Conservation (phyloP, 2,797 vertebrate species). For the Brachyrhaphis roseni region DNA sequence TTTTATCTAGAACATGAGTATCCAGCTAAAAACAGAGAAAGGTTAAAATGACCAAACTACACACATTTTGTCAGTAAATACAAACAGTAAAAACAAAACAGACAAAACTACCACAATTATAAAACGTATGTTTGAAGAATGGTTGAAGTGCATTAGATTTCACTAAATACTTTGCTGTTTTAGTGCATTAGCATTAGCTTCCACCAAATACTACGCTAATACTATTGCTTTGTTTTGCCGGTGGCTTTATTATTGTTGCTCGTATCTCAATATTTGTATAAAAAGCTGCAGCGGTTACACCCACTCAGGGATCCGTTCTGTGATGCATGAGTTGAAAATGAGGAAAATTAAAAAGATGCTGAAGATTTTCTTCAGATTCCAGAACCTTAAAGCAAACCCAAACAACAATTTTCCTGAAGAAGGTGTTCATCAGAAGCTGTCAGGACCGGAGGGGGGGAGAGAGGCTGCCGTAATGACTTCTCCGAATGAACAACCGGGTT, state of each 20-base stretch:
- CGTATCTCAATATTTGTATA: not conserved
- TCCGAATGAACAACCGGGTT: constrained; percentile 16
- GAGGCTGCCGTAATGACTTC: constrained; percentile 4
- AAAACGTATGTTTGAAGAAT: too few relatives aligned
- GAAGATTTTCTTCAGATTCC: not conserved
- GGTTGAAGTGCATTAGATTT: too few relatives aligned
- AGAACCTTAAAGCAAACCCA: not conserved
- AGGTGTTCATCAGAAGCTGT: constrained; percentile 1
- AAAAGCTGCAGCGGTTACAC: not conserved
- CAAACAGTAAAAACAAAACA: too few relatives aligned
- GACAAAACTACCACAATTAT: too few relatives aligned
- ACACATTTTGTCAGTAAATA: too few relatives aligned
- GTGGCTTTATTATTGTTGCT: not conserved
- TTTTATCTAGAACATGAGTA: too few relatives aligned
- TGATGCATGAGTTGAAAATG: not conserved
- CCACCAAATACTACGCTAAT: too few relatives aligned
- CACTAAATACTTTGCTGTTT: too few relatives aligned
- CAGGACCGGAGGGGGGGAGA: not conserved
- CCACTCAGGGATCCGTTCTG: not conserved
- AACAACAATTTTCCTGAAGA: constrained; percentile 6
- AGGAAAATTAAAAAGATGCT: constrained; percentile 1
- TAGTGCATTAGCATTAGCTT: too few relatives aligned
- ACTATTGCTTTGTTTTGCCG: too few relatives aligned
- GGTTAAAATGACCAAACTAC: too few relatives aligned
- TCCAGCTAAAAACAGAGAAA: too few relatives aligned